A percentile compares a stretch with the other conserved stretches of the same genome.
Conservation (phyloP, 2,888 invertebrate genomes). For the Protophormia terraenovae region DNA sequence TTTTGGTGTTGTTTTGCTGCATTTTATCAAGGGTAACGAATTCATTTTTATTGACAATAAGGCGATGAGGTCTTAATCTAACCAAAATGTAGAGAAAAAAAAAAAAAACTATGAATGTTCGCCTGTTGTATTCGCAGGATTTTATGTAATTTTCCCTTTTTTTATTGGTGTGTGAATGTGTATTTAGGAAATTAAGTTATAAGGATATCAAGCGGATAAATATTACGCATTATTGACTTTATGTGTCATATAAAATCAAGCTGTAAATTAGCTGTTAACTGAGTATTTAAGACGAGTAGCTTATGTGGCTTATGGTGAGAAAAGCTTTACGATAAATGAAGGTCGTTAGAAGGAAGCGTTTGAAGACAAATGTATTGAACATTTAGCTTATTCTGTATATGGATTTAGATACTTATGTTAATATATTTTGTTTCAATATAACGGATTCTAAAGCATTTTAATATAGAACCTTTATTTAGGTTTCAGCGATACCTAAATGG, state of each 20-base stretch:
- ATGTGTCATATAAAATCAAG: constrained; percentile 36
- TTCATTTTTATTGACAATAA: constrained; percentile 55
- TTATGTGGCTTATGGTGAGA: background rate
- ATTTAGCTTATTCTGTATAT: too few species aligned
- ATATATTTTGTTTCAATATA: too few species aligned
- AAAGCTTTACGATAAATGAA: background rate
- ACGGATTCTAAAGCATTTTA: too few species aligned
- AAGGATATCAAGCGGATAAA: constrained; percentile 50
- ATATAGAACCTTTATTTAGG: too few species aligned
- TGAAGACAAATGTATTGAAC: too few species aligned
- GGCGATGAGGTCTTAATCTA: constrained; percentile 64
- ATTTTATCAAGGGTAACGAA: constrained; percentile 51
- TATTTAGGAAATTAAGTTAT: constrained; percentile 39
- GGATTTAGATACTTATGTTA: too few species aligned
- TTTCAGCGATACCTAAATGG: too few species aligned
- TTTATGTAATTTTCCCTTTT: background rate
- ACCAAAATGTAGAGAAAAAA: constrained; percentile 39
- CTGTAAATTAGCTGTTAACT: constrained; percentile 60
- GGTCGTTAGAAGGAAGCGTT: background rate
- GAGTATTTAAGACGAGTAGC: background rate
- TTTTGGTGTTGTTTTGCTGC: background rate
- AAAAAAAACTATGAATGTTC: background rate
- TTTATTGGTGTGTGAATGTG: constrained; percentile 22
- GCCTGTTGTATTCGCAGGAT: background rate
- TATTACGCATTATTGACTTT: constrained; percentile 67